Evolutionary conservation across 30 jellyfish, hydroid and myxozoan genomes (phyloP).

Genomic region (Hydractinia symbiolongicarpus): DNA sequence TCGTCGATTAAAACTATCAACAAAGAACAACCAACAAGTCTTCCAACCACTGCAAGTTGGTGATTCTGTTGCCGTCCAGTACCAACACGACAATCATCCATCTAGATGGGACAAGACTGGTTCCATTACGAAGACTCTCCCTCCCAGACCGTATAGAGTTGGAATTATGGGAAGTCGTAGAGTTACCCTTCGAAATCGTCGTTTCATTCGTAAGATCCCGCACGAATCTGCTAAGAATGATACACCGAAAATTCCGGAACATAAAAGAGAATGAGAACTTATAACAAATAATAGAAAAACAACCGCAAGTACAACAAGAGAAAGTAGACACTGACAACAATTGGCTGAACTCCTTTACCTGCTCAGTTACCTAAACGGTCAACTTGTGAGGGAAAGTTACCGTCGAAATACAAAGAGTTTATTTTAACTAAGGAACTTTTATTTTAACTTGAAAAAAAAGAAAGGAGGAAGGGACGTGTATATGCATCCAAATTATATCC

Average conservation of each 20-base stretch:
- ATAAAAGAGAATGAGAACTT: not conserved
- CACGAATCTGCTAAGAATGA: not conserved
- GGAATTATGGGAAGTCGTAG: not conserved
- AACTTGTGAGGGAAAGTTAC: not conserved
- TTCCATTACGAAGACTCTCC: not conserved
- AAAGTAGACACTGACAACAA: not conserved
- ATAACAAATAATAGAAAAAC: not conserved
- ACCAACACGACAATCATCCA: constrained; percentile 32
- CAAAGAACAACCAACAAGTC: not conserved
- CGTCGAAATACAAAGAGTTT: not conserved
- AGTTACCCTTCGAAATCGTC: not conserved
- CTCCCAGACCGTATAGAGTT: not conserved
- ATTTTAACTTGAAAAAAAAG: not conserved
- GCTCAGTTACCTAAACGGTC: not conserved
- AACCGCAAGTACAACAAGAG: not conserved
- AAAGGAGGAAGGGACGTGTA: not conserved
- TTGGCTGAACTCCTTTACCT: constrained; percentile 13
- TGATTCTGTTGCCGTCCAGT: constrained; percentile 18
- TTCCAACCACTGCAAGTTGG: not conserved
- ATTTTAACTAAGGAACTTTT: not conserved
- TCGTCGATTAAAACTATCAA: constrained; percentile 2
- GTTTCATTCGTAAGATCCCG: not conserved
- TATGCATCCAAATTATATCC: not conserved
- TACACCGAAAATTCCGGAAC: constrained; percentile 5
- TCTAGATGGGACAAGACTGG: constrained; percentile 32